A percentile compares a stretch with the other conserved stretches of the same genome.
phyloP scores from a whole-genome alignment of 2,113 vertebrate genomes.

The Taurulus bubalis region DNA sequence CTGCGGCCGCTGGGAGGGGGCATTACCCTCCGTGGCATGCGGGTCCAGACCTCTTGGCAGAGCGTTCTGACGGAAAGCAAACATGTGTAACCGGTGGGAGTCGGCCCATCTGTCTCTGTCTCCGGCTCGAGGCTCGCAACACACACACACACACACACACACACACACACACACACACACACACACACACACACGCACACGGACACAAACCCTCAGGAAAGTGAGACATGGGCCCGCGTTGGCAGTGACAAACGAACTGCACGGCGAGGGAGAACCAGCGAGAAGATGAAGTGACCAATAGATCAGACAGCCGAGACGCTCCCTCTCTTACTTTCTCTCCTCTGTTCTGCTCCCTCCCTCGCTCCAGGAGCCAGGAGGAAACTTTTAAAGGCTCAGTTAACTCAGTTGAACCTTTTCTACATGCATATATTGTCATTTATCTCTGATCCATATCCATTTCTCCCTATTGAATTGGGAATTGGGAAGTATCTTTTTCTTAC shows the following conservation, averaged over 20 bases:
- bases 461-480: background rate
- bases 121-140: slow-evolving; percentile 22
- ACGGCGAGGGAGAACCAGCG: slow-evolving; percentile 53
- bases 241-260: slow-evolving; percentile 73
- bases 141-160: slow-evolving; percentile 38
- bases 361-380: background rate
- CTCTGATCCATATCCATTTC: background rate
- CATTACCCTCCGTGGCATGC: slow-evolving; percentile 29
- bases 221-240: slow-evolving; percentile 64
- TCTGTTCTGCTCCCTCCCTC: background rate
- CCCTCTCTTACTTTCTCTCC: slow-evolving; percentile 2
- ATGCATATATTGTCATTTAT: background rate
- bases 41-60: slow-evolving; percentile 66
- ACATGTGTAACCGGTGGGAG: slow-evolving; percentile 73
- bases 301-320: slow-evolving; percentile 55
- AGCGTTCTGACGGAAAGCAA: slow-evolving; percentile 62
- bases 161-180: slow-evolving; percentile 52
- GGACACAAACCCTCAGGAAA: slow-evolving; percentile 52
- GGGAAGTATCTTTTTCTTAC: too few species aligned
- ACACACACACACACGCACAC: slow-evolving; percentile 26
- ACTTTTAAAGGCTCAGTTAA: background rate
- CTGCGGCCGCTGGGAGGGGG: background rate
- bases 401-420: background rate
- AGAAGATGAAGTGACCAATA: slow-evolving; percentile 73
- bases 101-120: slow-evolving; percentile 76